Evolutionary conservation across 2,888 invertebrate species (phyloP), one percentile per base, ranked within the genome.

Genomic region (Pristionchus japonicus): DNA sequence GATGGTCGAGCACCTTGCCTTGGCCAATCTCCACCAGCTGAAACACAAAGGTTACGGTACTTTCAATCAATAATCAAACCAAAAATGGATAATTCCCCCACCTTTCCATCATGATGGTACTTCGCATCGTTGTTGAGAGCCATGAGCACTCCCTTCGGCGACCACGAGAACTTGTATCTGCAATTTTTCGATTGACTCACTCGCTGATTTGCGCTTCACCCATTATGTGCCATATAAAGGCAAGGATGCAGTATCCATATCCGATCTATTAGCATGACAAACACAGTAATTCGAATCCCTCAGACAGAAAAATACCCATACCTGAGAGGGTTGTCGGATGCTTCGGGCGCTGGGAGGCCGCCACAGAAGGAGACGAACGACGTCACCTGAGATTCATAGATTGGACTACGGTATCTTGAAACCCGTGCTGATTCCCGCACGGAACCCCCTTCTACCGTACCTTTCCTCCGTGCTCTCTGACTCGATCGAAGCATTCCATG

Each of bases 301-400:
- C n/a, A n/a, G n/a, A 57, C 20, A 57, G n/a, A 57, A 23, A 0
- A n/a, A n/a, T 3, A 31, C 15, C 9, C 27, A 0, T 9, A 87
- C 74, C 95, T 92, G 3, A 96, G 94, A 27, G 96, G 95, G 95
- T 99, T 98, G 94, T 97, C 97, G 6, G 98, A 98, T 94, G 96
- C 97, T 95, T 99, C 99, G 0, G 99, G 99, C 0, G 99, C 98
- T 0, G 99, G 99, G 43, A 99, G 95, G 89, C 99, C 97, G 90
- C 99, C 99, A 94, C 99, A 99, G 95, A 97, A 99, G 0, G 98
- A 98, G 0, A 98, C 96, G 94, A 98, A 99, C 0, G 98, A 98
- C 89, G 97, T 97, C 20, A 99, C 96, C 95, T 95, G 92, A 77
- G n/a, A 43, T 77, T 23, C 4, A 77, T 43, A 27, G 4, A 43